phyloP scores from a whole-genome alignment of 1,140 invertebrate genomes.

The Chlorops oryzae region DNA sequence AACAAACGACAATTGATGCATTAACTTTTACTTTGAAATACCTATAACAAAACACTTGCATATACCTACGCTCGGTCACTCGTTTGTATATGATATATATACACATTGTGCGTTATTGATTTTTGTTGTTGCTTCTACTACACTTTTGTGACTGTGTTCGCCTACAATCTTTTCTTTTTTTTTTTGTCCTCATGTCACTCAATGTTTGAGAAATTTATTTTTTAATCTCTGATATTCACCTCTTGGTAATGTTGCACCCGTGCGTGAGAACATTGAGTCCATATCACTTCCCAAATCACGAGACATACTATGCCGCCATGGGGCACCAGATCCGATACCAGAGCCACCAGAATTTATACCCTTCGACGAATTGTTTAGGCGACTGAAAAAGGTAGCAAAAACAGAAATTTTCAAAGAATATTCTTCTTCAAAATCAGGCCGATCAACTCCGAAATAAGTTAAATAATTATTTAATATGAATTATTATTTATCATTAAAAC shows the following conservation, averaged over 20 bases:
- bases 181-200: slow-evolving; percentile 20
- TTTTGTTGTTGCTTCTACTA: not conserved
- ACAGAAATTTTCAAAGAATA: not conserved
- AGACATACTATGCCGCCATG: slow-evolving; percentile 57
- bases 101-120: too few species aligned
- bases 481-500: not conserved
- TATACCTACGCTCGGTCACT: too few species aligned
- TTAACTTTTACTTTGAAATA: too few species aligned
- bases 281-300: slow-evolving; percentile 54
- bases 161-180: not conserved
- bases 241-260: slow-evolving; percentile 56
- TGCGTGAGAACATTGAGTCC: slow-evolving; percentile 53
- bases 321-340: slow-evolving; percentile 34
- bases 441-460: not conserved
- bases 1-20: too few species aligned
- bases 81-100: too few species aligned
- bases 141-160: not conserved
- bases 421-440: not conserved
- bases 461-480: not conserved
- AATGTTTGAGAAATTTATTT: slow-evolving; percentile 47
- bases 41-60: too few species aligned
- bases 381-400: slow-evolving; percentile 22
- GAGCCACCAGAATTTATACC: slow-evolving; percentile 17
- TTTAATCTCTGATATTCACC: slow-evolving; percentile 53
- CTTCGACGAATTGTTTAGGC: slow-evolving; percentile 38